Evolutionary conservation across 2,888 invertebrate species (phyloP), one percentile per base, ranked within the genome.

Genomic region (Tenthredo amoena): DNA sequence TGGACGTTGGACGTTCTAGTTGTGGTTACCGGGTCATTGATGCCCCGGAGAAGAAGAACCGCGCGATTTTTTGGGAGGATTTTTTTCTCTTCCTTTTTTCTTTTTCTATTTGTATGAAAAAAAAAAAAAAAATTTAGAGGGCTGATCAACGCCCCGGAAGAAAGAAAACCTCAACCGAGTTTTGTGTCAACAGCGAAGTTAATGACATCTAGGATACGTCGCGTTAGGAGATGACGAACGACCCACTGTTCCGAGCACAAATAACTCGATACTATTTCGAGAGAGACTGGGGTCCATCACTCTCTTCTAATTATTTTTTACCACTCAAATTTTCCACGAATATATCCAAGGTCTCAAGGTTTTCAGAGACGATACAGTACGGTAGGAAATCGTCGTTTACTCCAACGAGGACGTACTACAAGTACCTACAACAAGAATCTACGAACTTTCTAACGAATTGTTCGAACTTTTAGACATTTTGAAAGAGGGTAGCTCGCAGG

Each of bases 381-480:
- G 26, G 5, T 62, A 26, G 26, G 2, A 26, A 26, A 21, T 21
- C 21, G 7, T 26, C 26, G 62, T n/a, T 6, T 1, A 62, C 26
- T 26, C 0, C 15, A 15, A 47, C 12, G 47, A 47, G 12, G 15
- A n/a, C n/a, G n/a, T n/a, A n/a, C n/a, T n/a, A n/a, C n/a, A n/a
- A n/a, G n/a, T n/a, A n/a, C n/a, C n/a, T n/a, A n/a, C n/a, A 74
- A 40, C 31, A 18, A 9, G 47, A 47, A 47, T 21, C 10, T 5
- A 74, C 34, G 12, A 47, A 37, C n/a, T 34, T 37, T 2, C 0
- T n/a, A 83, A 85, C 83, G 43, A 26, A 62, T 40, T 72, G 15
- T 43, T 58, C 4, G 58, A 50, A 72, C 40, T 18, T 76, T 55
- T 82, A 79, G 77, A 47, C 83, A 88, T 88, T 88, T 88, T 12